Percentiles rank a stretch among this genome's conserved stretches.
Conservation (phyloP, 2,113 vertebrate species). For the Pelobates fuscus region DNA sequence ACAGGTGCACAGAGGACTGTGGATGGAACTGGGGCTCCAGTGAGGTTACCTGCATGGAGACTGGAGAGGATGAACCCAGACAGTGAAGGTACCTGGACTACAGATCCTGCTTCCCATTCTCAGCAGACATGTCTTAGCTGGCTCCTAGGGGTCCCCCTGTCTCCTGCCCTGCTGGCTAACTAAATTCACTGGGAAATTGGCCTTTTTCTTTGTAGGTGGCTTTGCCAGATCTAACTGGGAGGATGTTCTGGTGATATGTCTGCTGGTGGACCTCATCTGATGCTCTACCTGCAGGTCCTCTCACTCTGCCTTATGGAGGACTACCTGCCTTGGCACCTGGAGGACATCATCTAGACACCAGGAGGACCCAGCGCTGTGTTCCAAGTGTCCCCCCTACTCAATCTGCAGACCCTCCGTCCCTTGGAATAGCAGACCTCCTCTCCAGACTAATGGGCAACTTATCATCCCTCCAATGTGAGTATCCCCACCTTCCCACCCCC, state of each 20-base stretch:
- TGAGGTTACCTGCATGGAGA: conserved; percentile 35
- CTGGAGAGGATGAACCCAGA: conserved; percentile 36
- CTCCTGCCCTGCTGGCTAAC: conserved; percentile 3
- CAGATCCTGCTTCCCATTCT: background rate
- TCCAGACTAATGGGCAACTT: conserved; percentile 46
- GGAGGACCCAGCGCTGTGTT: background rate
- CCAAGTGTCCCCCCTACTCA: background rate
- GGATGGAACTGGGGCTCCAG: background rate
- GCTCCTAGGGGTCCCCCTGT: background rate
- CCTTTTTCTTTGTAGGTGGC: background rate
- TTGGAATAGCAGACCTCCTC: conserved; percentile 34
- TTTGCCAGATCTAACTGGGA: background rate
- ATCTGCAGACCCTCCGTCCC: conserved; percentile 8
- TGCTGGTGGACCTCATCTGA: conserved; percentile 14
- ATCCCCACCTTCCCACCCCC: conserved; percentile 4
- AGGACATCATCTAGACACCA: background rate
- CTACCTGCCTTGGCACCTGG: conserved; percentile 5
- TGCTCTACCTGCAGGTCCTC: conserved; percentile 3
- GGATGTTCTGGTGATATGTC: conserved; percentile 26
- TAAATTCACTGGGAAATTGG: conserved; percentile 1
- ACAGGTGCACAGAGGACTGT: background rate
- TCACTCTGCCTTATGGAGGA: conserved; percentile 32
- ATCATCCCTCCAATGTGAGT: conserved; percentile 49
- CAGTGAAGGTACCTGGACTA: background rate
- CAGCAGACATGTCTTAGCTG: conserved; percentile 5